Base-by-base conservation (phyloP, 2,888 invertebrate genomes). In the Ophion obscuratus region DNA sequence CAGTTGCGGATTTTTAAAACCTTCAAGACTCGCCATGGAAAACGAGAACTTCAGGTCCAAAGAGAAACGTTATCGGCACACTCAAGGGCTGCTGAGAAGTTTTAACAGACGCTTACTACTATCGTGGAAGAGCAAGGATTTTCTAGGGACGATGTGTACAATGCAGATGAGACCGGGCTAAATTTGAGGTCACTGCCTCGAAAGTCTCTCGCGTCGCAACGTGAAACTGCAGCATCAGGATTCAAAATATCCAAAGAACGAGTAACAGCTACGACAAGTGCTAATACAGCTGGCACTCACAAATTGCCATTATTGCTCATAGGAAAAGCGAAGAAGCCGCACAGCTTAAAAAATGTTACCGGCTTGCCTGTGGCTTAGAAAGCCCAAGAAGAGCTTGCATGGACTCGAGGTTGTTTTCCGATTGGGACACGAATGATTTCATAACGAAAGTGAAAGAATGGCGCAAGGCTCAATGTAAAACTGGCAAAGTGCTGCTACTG, bases 321-420 rank as follows among this genome's bases (percentile, higher is more conserved):
- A 78, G 90, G 90, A 0, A 91, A 91, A 87, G 87, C 88, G 20
- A 87, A 88, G 76, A 91, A 91, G 20, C 89, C 91, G 40, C 81
- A 89, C 20, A 89, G 89, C 70, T 90, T 91, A 66, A 89, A 89
- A 81, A 87, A 89, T 68, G 73, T 87, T 1, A 47, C 24, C 47
- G 47, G 47, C 47, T 5, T 90, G n/a, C 88, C 90, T 24, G 81
- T 90, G 2, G 24, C 53, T 10, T 89, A 88, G 67, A 87, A 80
- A 76, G 36, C 70, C 24, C 88, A 89, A 81, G 76, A 17, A 90
- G 77, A 68, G 89, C 90, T 0, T 90, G 90, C 90, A 90, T 91
- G 89, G 87, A 83, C 73, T 78, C 73, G n/a, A 20, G 62, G 10
- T 70, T 90, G 40, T 90, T 90, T 76, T 36, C 24, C 9, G 79